These are phyloP conservation scores for Nymphalis io DNA, from an alignment of 1,140 invertebrate species.

Conservation along the genomic window DNA sequence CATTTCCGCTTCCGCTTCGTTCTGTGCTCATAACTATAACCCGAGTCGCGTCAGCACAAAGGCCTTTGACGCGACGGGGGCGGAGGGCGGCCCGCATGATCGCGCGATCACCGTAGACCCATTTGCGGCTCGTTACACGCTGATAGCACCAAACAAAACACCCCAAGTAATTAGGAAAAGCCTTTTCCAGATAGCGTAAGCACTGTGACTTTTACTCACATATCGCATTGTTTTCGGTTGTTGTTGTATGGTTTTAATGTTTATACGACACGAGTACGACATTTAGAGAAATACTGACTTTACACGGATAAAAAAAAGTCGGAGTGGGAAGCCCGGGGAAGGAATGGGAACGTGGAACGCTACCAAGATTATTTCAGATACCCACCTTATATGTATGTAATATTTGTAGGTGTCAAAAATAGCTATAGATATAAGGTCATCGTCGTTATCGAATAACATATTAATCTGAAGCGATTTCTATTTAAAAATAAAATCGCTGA, in stretches of 20 bases:
- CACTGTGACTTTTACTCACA: conserved; percentile 48
- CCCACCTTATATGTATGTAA: too few relatives aligned
- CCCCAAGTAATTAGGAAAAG: conserved; percentile 79
- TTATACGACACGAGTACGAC: too few relatives aligned
- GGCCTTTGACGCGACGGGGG: conserved; percentile 72
- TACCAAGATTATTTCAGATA: too few relatives aligned
- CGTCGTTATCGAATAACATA: too few relatives aligned
- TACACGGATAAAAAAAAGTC: too few relatives aligned
- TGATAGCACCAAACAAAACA: conserved; percentile 79
- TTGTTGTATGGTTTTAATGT: background rate
- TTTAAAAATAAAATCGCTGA: too few relatives aligned
- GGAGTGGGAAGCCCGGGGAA: too few relatives aligned
- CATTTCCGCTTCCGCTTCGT: conserved; percentile 18
- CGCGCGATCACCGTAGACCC: conserved; percentile 74
- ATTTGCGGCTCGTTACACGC: conserved; percentile 78
- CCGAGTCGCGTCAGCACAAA: conserved; percentile 63
- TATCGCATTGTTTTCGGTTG: conserved; percentile 10
- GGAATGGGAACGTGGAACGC: too few relatives aligned
- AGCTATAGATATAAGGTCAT: too few relatives aligned
- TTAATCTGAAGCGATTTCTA: too few relatives aligned
- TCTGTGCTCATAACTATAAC: conserved; percentile 40
- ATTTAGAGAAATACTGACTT: too few relatives aligned
- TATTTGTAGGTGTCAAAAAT: too few relatives aligned
- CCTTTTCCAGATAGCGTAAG: conserved; percentile 79
- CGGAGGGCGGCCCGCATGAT: conserved; percentile 75